Base-by-base conservation (phyloP, 2,113 vertebrate species). In the Seriola quinqueradiata region DNA sequence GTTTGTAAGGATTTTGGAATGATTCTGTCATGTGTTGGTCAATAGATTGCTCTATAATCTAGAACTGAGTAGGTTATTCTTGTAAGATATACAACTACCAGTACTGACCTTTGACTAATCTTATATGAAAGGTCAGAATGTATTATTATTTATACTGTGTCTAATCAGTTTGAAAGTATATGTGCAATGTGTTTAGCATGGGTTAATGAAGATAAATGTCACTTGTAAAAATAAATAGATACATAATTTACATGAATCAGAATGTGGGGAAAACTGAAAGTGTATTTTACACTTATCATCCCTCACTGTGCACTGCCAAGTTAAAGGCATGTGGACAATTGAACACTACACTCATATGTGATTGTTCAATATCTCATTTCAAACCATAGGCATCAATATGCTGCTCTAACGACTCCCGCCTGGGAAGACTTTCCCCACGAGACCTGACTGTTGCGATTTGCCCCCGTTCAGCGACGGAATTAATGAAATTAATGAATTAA, bases 191-290 rank as follows among this genome's bases (percentile, higher is more conserved):
- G 0, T 44, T 64, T 42, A 58, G 12, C 38, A n/a, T 12, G 21
- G 67, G 23, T 59, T 79, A 17, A 42, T 52, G 19, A 68, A 17
- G 63, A 28, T 40, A 34, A 40, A 48, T 59, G 65, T 79, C 61
- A 55, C 21, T 9, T 6, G 5, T 52, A 52, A 52, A 52, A 19
- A 21, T 0, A 19, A 19, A 75, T 64, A 21, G 3, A 75, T 28
- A 25, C 0, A 54, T 12, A 48, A 48, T 16, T 52, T 19, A 48
- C 48, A 64, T 11, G 10, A 10, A 10, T 42, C 28, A 64, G 40
- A 70, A 48, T 58, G 28, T 25, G 70, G 46, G 46, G 16, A 48
- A 48, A 44, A 44, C 42, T 36, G 34, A 36, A 36, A 36, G 9
- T 42, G 9, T 42, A 42, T 42, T 42, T 42, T 42, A 42, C 40